A percentile compares a stretch with the other conserved stretches of the same genome.
These are phyloP conservation scores for Pomacea canaliculata DNA, from an alignment of 2,888 invertebrate species.

Conservation along the genomic window DNA sequence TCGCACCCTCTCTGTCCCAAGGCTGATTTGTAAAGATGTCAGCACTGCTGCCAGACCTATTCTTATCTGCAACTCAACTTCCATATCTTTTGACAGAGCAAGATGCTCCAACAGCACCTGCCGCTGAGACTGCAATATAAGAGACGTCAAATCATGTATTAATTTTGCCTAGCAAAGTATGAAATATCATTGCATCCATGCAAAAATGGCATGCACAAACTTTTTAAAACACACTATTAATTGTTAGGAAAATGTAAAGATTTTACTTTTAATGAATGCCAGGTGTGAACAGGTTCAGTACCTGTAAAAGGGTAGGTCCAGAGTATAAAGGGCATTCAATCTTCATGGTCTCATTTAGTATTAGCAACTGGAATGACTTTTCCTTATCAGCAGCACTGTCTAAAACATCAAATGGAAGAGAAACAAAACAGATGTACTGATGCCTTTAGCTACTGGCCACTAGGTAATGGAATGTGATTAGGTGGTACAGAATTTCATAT, in stretches of 20 bases:
- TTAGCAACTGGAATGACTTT: slow-evolving; percentile 17
- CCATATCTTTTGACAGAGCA: neutral
- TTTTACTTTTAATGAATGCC: no score
- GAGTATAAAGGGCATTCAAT: slow-evolving; percentile 18
- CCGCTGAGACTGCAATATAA: neutral
- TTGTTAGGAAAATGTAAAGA: no score
- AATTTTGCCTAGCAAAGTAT: no score
- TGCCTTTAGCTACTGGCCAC: no score
- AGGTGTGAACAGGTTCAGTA: neutral
- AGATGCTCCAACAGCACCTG: neutral
- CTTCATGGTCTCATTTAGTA: slow-evolving; percentile 16
- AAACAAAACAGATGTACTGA: no score
- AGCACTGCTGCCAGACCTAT: slow-evolving; percentile 5
- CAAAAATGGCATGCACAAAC: no score
- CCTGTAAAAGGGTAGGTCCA: slow-evolving; percentile 7
- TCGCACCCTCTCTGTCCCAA: slow-evolving; percentile 15
- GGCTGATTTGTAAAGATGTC: slow-evolving; percentile 4
- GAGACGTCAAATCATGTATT: no score
- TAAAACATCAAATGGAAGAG: neutral
- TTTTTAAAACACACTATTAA: no score
- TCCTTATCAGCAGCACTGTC: slow-evolving; percentile 12
- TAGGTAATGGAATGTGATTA: neutral
- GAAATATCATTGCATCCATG: no score
- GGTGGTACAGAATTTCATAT: neutral
- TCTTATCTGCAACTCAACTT: slow-evolving; percentile 9